These are phyloP conservation scores for Oenanthe oenanthe DNA, from an alignment of 2,113 vertebrate genomes.

Conservation along the genomic window DNA sequence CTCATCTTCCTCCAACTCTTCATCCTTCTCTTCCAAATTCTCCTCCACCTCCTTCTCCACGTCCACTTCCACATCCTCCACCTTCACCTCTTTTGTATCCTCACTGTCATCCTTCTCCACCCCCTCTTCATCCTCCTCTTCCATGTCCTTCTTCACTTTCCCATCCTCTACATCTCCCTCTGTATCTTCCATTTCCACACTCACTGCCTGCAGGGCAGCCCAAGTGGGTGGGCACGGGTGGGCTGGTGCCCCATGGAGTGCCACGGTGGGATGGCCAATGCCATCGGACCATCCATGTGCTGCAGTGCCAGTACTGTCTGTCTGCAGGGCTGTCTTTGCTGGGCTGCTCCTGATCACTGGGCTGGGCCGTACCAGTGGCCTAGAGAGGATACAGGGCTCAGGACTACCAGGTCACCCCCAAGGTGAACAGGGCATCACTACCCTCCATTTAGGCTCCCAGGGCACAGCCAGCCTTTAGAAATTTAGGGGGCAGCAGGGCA, in stretches of 20 bases:
- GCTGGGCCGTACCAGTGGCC: slow-evolving; percentile 1
- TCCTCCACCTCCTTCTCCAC: fast-evolving
- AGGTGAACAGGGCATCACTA: not conserved
- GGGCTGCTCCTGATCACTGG: not conserved
- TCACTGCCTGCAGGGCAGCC: not conserved
- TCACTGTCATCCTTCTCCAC: not conserved
- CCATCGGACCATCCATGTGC: fast-evolving
- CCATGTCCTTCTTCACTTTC: not conserved
- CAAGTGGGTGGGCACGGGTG: fast-evolving
- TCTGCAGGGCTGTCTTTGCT: not conserved
- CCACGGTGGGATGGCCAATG: fast-evolving
- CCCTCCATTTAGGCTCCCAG: not conserved
- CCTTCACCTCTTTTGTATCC: not conserved
- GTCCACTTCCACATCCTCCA: not conserved
- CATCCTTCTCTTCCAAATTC: not conserved
- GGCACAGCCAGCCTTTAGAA: not conserved
- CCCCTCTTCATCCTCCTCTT: not conserved
- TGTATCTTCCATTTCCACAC: not conserved
- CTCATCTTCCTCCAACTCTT: not conserved
- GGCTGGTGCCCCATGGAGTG: not conserved
- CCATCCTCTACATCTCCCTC: not conserved
- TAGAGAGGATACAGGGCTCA: not conserved
- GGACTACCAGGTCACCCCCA: not conserved
- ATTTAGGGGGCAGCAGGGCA: not conserved
- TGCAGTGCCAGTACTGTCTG: fast-evolving